Base-by-base conservation (phyloP, 2,113 vertebrate species). In the Psilopogon haemacephalus region DNA sequence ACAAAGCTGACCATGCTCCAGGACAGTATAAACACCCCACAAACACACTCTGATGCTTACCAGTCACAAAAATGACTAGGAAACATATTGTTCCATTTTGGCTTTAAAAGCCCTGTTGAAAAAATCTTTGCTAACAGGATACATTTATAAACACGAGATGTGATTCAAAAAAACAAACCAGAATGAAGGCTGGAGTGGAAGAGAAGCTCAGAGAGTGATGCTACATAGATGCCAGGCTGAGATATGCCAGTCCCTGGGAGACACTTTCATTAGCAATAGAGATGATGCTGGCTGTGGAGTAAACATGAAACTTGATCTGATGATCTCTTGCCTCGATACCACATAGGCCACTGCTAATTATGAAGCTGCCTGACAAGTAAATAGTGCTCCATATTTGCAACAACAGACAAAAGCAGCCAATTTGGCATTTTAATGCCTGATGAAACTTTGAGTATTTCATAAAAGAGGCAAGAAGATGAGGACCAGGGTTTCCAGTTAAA, bases 231-330 rank as follows among this genome's bases (percentile, higher is more conserved):
- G 81, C 92, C 92, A 94, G 89, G 79, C 89, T 96, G 76, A 56
- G 91, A 96, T 83, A 64, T 50, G 76, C 93, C 91, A 88, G 84
- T 93, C 91, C 92, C 84, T 58, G 30, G 64, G 95, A 95, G 95
- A 90, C 90, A 79, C 94, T 95, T 95, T 95, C 89, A 90, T 95
- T 86, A 94, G 97, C 87, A 73, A 68, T 38, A 23, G 84, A 65
- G 77, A 94, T 86, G 96, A 81, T 42, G 12, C 28, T 32, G 84
- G 94, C 93, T 84, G 72, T 28, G 81, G 91, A 93, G 91, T 93
- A 89, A 97, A 96, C 92, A 81, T 27, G 79, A 93, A 94, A 91
- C 69, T 86, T 94, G 95, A 95, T 86, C 94, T 93, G 93, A 95
- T 93, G 90, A 67, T 91, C 94, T 93, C 95, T 91, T 82, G 91